Evolutionary conservation across 2,113 vertebrate genomes (phyloP).

Genomic region (Gopherus flavomarginatus): DNA sequence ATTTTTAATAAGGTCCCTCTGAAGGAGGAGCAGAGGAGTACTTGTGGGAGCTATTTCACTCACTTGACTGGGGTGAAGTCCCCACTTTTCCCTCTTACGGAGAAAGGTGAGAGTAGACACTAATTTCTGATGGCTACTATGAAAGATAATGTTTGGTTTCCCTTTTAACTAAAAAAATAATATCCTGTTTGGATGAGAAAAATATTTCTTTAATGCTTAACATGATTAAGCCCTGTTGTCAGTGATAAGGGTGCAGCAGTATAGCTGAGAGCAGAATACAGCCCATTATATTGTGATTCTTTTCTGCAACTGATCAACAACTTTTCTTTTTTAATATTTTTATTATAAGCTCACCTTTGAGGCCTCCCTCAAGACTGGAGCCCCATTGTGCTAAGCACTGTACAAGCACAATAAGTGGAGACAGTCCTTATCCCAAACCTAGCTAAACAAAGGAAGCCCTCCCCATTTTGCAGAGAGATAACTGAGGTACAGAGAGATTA

Average conservation of each 20-base stretch:
- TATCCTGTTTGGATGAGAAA: slow-evolving; percentile 76
- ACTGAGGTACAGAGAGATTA: not conserved
- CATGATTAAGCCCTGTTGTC: slow-evolving; percentile 65
- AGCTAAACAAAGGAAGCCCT: accelerated
- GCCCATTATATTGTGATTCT: slow-evolving; percentile 39
- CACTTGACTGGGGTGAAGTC: slow-evolving; percentile 49
- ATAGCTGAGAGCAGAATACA: not conserved
- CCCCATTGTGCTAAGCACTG: not conserved
- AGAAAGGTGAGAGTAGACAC: slow-evolving; percentile 65
- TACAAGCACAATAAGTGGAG: accelerated
- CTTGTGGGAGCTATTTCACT: slow-evolving; percentile 68
- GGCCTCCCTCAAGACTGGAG: accelerated
- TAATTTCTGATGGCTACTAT: slow-evolving; percentile 69
- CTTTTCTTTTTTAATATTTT: not conserved
- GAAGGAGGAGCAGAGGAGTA: slow-evolving; percentile 51
- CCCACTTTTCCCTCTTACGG: slow-evolving; percentile 43
- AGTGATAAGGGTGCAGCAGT: slow-evolving; percentile 50
- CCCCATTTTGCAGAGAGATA: accelerated
- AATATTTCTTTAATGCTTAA: slow-evolving; percentile 72
- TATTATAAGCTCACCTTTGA: not conserved
- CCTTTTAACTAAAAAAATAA: slow-evolving; percentile 70
- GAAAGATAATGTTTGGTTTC: slow-evolving; percentile 72
- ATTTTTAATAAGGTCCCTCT: slow-evolving; percentile 70
- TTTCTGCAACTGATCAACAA: slow-evolving; percentile 12
- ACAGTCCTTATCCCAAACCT: accelerated